phyloP scores from a whole-genome alignment of 1,140 invertebrate genomes.

The Rhopalosiphum padi region DNA sequence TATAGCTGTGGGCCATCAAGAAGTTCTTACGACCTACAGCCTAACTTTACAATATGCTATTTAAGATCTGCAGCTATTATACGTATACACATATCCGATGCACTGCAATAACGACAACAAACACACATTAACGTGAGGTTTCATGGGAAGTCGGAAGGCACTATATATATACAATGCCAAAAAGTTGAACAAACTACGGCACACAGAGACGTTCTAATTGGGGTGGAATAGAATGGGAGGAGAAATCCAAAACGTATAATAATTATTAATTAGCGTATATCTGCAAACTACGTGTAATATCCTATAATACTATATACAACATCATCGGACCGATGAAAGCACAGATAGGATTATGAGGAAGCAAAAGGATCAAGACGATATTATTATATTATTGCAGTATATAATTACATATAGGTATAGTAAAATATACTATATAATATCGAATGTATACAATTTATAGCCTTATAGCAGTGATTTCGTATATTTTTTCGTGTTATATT shows the following conservation, averaged over 20 bases:
- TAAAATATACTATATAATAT: neutral
- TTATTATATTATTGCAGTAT: no score
- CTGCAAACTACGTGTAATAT: neutral
- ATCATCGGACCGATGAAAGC: neutral
- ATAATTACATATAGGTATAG: no score
- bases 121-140: neutral
- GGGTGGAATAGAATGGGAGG: neutral
- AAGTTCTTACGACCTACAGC: neutral
- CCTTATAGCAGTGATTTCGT: neutral
- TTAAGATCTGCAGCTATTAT: neutral
- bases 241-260: neutral
- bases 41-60: neutral
- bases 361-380: neutral
- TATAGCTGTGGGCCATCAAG: neutral
- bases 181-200: neutral
- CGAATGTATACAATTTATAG: neutral
- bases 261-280: neutral
- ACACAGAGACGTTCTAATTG: neutral
- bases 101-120: neutral
- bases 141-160: neutral
- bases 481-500: neutral
- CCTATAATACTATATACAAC: neutral
- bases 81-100: neutral
- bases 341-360: neutral
- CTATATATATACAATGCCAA: neutral